These are phyloP conservation scores for Drosophila cardini DNA, from an alignment of 1,140 invertebrate species.

Conservation along the genomic window DNA sequence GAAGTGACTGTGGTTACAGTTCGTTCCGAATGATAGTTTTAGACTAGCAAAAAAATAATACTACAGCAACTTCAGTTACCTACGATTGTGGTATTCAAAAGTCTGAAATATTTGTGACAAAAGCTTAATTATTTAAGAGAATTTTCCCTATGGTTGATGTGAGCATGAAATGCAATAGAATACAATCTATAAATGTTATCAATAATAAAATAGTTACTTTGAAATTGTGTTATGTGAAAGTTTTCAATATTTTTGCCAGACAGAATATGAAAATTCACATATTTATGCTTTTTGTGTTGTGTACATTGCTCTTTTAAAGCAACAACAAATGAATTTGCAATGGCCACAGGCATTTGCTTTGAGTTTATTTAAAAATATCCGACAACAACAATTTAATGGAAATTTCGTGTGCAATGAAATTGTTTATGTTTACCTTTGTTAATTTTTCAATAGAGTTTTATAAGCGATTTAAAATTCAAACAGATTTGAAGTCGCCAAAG, in stretches of 20 bases:
- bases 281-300: no score
- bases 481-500: neutral
- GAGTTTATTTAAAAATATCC: neutral
- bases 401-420: neutral
- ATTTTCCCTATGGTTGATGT: neutral
- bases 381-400: neutral
- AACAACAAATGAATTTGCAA: neutral
- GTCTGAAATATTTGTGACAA: constrained; percentile 4
- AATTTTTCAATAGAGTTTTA: neutral
- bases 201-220: neutral
- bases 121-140: neutral
- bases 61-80: no score
- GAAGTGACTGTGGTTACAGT: constrained; percentile 7
- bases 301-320: neutral
- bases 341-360: neutral
- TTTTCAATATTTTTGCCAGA: no score
- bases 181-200: neutral
- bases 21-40: neutral
- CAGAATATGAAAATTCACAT: no score
- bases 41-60: no score
- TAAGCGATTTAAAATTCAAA: neutral
- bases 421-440: neutral
- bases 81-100: constrained; percentile 1
- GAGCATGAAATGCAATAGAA: neutral
- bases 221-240: neutral